phyloP scores from a whole-genome alignment of 2,888 invertebrate genomes.

The Heliconius sara region DNA sequence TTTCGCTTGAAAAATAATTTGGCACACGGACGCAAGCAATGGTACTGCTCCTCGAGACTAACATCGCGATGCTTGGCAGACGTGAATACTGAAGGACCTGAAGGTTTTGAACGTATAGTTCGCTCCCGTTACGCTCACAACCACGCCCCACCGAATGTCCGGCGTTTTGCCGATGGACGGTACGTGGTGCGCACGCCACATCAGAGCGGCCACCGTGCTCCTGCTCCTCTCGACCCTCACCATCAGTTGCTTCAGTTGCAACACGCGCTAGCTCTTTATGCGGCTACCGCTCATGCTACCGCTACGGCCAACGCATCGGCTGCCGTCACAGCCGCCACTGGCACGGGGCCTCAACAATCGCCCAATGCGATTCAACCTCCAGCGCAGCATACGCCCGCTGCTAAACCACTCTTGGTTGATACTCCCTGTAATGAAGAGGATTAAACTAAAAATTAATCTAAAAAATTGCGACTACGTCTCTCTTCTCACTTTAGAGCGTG shows the following conservation, averaged over 20 bases:
- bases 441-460: slow-evolving; percentile 52
- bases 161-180: slow-evolving; percentile 79
- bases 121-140: slow-evolving; percentile 80
- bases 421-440: slow-evolving; percentile 79
- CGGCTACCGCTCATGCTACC: slow-evolving; percentile 76
- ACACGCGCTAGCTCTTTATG: slow-evolving; percentile 78
- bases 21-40: slow-evolving; percentile 81
- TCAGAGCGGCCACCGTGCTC: slow-evolving; percentile 79
- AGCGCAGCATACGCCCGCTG: slow-evolving; percentile 64
- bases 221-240: slow-evolving; percentile 77
- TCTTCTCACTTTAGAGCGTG: slow-evolving; percentile 39
- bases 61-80: slow-evolving; percentile 80
- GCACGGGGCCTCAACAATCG: slow-evolving; percentile 62
- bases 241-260: slow-evolving; percentile 79
- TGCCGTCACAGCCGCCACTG: slow-evolving; percentile 55
- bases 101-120: slow-evolving; percentile 79
- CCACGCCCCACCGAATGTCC: slow-evolving; percentile 80
- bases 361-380: slow-evolving; percentile 63
- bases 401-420: slow-evolving; percentile 77
- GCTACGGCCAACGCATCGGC: slow-evolving; percentile 70
- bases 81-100: slow-evolving; percentile 80
- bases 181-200: slow-evolving; percentile 81
- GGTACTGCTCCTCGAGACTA: slow-evolving; percentile 80
- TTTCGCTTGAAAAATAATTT: slow-evolving; percentile 80
- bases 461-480: slow-evolving; percentile 51